phyloP scores from a whole-genome alignment of 1,140 invertebrate genomes.

The Drosophila murphyi region DNA sequence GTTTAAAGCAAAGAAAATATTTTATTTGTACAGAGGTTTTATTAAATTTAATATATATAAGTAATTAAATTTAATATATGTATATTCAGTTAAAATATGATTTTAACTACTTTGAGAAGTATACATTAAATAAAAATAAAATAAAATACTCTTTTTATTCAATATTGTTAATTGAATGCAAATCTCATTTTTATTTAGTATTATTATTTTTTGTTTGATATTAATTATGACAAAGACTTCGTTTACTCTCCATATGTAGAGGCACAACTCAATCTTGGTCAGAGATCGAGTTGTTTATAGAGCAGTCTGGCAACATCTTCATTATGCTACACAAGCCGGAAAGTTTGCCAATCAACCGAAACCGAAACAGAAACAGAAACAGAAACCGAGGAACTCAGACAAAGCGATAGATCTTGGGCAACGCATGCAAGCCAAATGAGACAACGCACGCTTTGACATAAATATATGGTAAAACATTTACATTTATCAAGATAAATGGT shows the following conservation, averaged over 20 bases:
- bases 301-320: slow-evolving; percentile 30
- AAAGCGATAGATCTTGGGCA: slow-evolving; percentile 54
- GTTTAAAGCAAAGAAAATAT: too few relatives aligned
- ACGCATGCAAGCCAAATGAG: slow-evolving; percentile 75
- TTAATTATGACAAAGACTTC: not conserved
- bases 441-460: slow-evolving; percentile 71
- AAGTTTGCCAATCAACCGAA: slow-evolving; percentile 51
- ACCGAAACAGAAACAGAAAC: not conserved
- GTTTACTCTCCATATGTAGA: not conserved
- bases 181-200: not conserved
- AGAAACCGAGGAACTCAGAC: not conserved
- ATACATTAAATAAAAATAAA: too few relatives aligned
- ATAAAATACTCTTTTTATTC: too few relatives aligned
- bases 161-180: too few relatives aligned
- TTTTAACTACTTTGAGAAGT: too few relatives aligned
- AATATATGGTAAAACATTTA: slow-evolving; percentile 82
- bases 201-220: not conserved
- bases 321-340: slow-evolving; percentile 24
- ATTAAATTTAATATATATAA: too few relatives aligned
- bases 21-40: too few relatives aligned
- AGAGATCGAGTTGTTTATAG: slow-evolving; percentile 14
- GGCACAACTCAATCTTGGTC: not conserved
- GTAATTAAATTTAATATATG: too few relatives aligned
- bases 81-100: too few relatives aligned
- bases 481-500: slow-evolving; percentile 83